phyloP scores from a whole-genome alignment of 2,113 vertebrate species.

The Taxidea taxus region DNA sequence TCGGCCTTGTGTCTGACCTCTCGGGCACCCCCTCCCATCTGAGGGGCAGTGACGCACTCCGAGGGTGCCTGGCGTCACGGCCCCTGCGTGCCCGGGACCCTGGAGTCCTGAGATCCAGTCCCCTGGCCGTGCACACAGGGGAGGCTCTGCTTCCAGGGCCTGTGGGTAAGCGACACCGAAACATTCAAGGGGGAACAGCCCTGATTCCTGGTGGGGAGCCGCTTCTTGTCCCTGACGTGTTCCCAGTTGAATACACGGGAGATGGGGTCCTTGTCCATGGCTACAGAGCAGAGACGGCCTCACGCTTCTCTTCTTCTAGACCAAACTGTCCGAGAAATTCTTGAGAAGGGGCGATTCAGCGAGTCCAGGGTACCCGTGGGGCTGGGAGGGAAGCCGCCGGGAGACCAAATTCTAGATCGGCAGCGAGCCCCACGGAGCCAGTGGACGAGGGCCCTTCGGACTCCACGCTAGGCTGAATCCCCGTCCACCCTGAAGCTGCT shows the following conservation, averaged over 20 bases:
- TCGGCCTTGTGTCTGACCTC: background rate
- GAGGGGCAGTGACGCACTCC: too few relatives aligned
- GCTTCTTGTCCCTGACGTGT: background rate
- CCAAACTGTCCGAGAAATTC: background rate
- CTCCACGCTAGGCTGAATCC: fast-evolving
- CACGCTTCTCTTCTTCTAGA: background rate
- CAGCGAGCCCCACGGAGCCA: background rate
- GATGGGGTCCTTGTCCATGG: background rate
- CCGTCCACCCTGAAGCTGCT: background rate
- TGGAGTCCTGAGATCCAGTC: background rate
- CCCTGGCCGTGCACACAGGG: background rate
- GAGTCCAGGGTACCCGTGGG: background rate
- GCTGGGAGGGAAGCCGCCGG: fast-evolving
- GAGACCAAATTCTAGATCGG: background rate
- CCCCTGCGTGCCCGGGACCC: background rate
- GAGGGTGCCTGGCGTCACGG: fast-evolving
- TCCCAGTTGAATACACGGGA: background rate
- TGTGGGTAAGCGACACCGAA: background rate
- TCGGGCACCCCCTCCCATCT: background rate
- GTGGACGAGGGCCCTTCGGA: fast-evolving
- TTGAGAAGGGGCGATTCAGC: background rate
- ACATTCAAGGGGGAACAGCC: background rate
- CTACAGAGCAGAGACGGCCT: background rate
- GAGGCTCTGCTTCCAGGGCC: background rate
- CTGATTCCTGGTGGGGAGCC: background rate